These are phyloP conservation scores for Ophioninae sp. DNA, from an alignment of 2,888 invertebrate genomes.

Conservation along the genomic window DNA sequence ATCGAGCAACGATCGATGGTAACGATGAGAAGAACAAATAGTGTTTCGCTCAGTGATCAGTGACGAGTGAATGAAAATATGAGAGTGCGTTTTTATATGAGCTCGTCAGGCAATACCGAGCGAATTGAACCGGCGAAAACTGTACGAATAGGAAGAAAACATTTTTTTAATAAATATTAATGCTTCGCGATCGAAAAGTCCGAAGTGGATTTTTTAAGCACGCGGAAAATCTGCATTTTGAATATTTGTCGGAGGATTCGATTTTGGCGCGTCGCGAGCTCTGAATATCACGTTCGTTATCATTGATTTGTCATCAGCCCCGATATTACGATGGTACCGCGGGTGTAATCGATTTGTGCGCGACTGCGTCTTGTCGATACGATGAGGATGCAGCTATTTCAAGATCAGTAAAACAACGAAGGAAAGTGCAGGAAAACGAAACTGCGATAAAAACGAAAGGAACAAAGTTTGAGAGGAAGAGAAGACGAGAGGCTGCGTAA, in stretches of 20 bases:
- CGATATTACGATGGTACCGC: conserved; percentile 26
- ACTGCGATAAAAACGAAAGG: not conserved
- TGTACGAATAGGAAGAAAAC: not conserved
- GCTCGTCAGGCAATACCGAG: not conserved
- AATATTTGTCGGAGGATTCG: not conserved
- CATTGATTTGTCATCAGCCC: conserved; percentile 1
- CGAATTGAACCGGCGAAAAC: not conserved
- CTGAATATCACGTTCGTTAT: not conserved
- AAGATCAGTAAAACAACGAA: conserved; percentile 52
- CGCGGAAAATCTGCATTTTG: not conserved
- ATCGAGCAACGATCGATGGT: not conserved
- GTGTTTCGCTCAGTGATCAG: not conserved
- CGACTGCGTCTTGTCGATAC: conserved; percentile 45
- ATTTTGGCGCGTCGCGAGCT: not conserved
- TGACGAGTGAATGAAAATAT: not conserved
- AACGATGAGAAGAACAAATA: not conserved
- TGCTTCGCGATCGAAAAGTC: not conserved
- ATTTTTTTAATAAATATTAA: not conserved
- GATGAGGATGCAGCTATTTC: conserved; percentile 50
- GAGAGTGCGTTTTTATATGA: not conserved
- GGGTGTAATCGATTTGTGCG: not conserved
- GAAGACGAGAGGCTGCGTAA: conserved; percentile 28
- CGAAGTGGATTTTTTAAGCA: not conserved
- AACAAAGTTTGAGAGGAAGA: conserved; percentile 17
- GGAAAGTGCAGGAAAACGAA: conserved; percentile 34